Base-by-base conservation (phyloP, 1,140 invertebrate genomes). In the Teleopsis dalmanni region DNA sequence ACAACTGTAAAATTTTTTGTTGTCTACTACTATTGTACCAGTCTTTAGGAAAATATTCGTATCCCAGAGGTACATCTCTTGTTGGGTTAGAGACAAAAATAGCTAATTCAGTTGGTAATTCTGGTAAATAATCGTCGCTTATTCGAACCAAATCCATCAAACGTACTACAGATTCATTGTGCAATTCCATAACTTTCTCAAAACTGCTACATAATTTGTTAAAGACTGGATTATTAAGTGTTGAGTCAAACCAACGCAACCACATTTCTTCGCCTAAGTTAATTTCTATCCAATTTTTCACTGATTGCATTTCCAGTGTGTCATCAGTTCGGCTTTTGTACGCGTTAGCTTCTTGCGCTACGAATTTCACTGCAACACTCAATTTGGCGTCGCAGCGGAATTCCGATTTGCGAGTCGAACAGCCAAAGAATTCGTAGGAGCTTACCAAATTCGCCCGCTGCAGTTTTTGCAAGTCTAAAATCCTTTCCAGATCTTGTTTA, bases 141-240 rank as follows among this genome's bases (percentile, higher is more conserved):
- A 83, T 74, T 18, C 77, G 72, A n/a, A 79, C 63, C 33, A 85
- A 76, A 22, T 76, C 59, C n/a, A 73, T 77, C 16, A 85, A 57
- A 53, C 77, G 78, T 40, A 72, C 68, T 4, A 86, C 74, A 27
- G 78, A 79, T 54, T 78, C 74, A 58, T 86, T 86, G 52, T 84
- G 83, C 26, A 83, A 63, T 25, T 74, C 62, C 16, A 81, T 76
- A 4, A 83, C 72, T 52, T 76, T 78, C 49, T 77, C 73, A 0
- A 82, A 76, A 52, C 79, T 73, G 21, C 72, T 71, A 21, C 80
- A 65, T 26, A 78, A 68, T 21, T 27, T 55, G 52, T 19, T 60
- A 56, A 16, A 71, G 42, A 60, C 65, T 10, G 48, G 57, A 65
- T 76, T 82, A 59, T 56, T 73, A 53, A 59, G 71, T 11, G 68